Evolutionary conservation across 1,140 invertebrate species (phyloP), one percentile per base, ranked within the genome.

Genomic region (Atta colombica): DNA sequence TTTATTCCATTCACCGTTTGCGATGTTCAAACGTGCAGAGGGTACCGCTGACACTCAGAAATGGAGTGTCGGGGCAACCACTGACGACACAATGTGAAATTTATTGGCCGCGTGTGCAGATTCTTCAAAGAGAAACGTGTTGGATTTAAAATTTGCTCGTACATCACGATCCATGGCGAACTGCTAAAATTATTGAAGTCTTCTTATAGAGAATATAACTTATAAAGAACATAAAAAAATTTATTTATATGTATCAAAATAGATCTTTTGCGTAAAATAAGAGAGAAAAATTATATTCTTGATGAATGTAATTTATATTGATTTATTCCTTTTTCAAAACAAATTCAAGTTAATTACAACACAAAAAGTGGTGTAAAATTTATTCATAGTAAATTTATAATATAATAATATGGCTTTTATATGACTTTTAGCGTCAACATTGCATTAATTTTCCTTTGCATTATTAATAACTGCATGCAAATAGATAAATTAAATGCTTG

Each of bases 41-140:
- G 49, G 68, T 89, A 88, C 63, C 68, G 77, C 58, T 69, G 75
- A 90, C 75, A 86, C 71, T 87, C 72, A 87, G 74, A 81, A 89
- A 88, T 89, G 51, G 66, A 89, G 86, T 72, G 88, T 80, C 71
- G 61, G 45, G 28, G 65, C 66, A 69, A 49, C 60, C 49, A 87
- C 63, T 77, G 61, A 85, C 74, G 74, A 85, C 82, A 78, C 89
- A 91, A 88, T 87, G 85, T 74, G 61, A 87, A 90, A 91, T 91
- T 91, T 91, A 91, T 90, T 87, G 87, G 74, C 18, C 60, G n/a
- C 31, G 61, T 85, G 74, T 85, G 77, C 84, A 85, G 85, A 90
- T 89, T 87, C 87, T 65, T 85, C 80, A 80, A 68, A 85, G 82
- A 61, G 51, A 75, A 75, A 63, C 55, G 69, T 63, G 28, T 61